Percentiles rank a stretch among this genome's conserved stretches.
Conservation (phyloP, 1,140 invertebrate genomes). For the Tyrophagus putrescentiae region DNA sequence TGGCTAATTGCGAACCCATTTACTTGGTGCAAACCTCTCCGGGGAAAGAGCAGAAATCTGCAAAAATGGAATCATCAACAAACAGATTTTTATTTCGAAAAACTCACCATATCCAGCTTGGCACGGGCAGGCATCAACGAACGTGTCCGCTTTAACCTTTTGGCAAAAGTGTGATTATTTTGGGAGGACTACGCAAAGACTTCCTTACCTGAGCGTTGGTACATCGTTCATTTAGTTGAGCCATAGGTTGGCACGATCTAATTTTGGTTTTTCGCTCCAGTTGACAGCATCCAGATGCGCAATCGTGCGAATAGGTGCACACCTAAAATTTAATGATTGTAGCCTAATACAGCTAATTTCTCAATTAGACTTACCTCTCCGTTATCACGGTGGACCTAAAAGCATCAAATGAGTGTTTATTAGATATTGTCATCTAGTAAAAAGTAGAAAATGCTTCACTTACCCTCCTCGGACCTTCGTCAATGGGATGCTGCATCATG, state of each 20-base stretch:
- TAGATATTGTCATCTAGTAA: background rate
- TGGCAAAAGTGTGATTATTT: no score
- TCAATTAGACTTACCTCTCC: background rate
- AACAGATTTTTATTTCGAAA: background rate
- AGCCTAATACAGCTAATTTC: background rate
- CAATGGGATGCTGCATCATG: constrained; percentile 25
- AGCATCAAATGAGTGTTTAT: background rate
- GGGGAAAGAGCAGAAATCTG: constrained; percentile 15
- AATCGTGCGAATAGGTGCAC: constrained; percentile 23
- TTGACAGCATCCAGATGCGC: constrained; percentile 23
- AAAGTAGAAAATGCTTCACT: constrained; percentile 1
- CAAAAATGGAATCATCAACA: background rate
- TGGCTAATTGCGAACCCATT: background rate
- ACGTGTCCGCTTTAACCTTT: constrained; percentile 25
- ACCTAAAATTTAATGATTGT: background rate
- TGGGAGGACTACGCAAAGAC: no score
- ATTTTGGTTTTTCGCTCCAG: constrained; percentile 23
- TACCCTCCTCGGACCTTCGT: constrained; percentile 23
- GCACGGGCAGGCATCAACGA: constrained; percentile 26
- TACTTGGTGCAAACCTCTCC: constrained; percentile 19
- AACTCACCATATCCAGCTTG: constrained; percentile 20
- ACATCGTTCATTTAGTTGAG: constrained; percentile 23
- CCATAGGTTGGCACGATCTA: constrained; percentile 23
- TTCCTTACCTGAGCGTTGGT: constrained; percentile 22
- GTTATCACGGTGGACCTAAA: background rate